Percentiles rank a stretch among this genome's conserved stretches.
Conservation (phyloP, 1,140 invertebrate genomes). For the Uloborus diversus region DNA sequence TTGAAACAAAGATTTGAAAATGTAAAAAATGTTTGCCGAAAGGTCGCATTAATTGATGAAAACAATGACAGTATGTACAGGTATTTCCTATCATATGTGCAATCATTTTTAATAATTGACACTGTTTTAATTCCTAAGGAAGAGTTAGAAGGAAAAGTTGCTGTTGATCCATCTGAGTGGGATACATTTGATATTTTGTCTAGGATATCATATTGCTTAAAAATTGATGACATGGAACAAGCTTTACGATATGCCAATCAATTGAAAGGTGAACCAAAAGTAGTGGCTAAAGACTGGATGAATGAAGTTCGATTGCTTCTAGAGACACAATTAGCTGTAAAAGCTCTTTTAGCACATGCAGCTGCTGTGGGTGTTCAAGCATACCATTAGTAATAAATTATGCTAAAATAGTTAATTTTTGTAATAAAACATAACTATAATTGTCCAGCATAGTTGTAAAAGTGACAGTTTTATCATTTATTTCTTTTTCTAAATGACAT, state of each 20-base stretch:
- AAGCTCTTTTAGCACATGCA: constrained; percentile 85
- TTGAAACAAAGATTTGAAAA: constrained; percentile 78
- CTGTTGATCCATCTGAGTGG: constrained; percentile 69
- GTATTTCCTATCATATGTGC: constrained; percentile 88
- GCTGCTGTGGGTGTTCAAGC: constrained; percentile 64
- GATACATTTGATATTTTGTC: constrained; percentile 88
- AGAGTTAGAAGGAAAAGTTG: constrained; percentile 60
- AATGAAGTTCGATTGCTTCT: constrained; percentile 82
- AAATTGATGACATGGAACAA: constrained; percentile 83
- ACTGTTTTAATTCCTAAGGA: constrained; percentile 65
- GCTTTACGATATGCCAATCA: constrained; percentile 91
- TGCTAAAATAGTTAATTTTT: too few species aligned
- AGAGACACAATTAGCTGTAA: constrained; percentile 89
- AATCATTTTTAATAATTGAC: constrained; percentile 71
- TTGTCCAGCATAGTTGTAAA: too few species aligned
- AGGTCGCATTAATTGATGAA: constrained; percentile 84
- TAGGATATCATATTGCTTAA: constrained; percentile 84
- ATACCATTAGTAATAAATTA: constrained; percentile 50
- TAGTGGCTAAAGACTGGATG: constrained; percentile 87
- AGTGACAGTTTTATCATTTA: too few species aligned
- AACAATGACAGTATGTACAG: constrained; percentile 73
- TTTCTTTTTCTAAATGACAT: too few species aligned
- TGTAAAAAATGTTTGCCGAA: constrained; percentile 70
- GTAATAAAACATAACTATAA: too few species aligned
- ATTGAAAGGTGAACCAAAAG: constrained; percentile 81